phyloP scores from a whole-genome alignment of 2,888 invertebrate species.

The Allolobophora icterica region DNA sequence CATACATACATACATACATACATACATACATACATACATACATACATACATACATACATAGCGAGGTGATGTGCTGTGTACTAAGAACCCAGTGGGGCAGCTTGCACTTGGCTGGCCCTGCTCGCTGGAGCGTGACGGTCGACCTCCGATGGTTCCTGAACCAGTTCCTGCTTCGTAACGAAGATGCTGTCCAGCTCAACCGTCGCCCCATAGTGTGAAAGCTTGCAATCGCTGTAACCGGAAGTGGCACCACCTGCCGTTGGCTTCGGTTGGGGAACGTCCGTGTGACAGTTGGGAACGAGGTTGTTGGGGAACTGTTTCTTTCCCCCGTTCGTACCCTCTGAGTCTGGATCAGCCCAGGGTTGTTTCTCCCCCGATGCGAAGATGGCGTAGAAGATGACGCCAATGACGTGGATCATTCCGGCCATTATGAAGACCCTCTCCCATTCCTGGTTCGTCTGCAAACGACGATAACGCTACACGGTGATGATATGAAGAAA shows the following conservation, averaged over 20 bases:
- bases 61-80: not conserved
- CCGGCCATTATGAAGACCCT: conserved; percentile 95
- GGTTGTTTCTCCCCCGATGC: conserved; percentile 97
- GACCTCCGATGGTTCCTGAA: not conserved
- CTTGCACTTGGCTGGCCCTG: not conserved
- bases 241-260: conserved; percentile 40
- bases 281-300: not conserved
- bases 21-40: no score
- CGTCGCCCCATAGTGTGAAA: not conserved
- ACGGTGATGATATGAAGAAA: no score
- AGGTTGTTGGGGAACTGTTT: conserved; percentile 13
- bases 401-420: conserved; percentile 91
- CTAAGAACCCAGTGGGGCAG: not conserved
- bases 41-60: no score
- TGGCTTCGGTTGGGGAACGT: conserved; percentile 39
- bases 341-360: conserved; percentile 84
- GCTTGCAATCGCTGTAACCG: not conserved
- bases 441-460: conserved; percentile 80
- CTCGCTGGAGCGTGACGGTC: not conserved
- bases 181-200: conserved; percentile 23
- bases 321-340: conserved; percentile 34
- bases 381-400: conserved; percentile 94
- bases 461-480: conserved; percentile 67
- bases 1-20: no score
- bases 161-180: not conserved